A percentile compares a stretch with the other conserved stretches of the same genome.
Evolutionary conservation across 1,140 invertebrate species (phyloP).

Genomic region (Drosophila murphyi): DNA sequence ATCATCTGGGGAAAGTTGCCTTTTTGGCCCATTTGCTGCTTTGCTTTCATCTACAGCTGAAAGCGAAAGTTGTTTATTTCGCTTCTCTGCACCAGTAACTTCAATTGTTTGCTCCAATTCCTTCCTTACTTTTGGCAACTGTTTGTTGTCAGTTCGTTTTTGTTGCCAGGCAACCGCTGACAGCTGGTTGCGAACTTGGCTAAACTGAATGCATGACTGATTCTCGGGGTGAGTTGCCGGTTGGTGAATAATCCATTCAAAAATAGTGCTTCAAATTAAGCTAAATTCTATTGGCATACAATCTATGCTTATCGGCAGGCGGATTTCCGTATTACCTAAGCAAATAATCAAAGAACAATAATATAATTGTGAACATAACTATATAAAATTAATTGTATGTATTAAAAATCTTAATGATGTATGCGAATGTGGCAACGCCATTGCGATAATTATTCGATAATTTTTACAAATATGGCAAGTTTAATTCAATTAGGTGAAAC

Average conservation of each 20-base stretch:
- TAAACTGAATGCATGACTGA: slow-evolving; percentile 1
- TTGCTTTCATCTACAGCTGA: slow-evolving; percentile 16
- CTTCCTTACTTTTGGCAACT: slow-evolving; percentile 27
- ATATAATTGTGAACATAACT: no score
- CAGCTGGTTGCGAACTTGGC: slow-evolving; percentile 36
- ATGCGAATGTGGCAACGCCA: no score
- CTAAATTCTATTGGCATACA: no score
- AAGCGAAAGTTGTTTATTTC: slow-evolving; percentile 57
- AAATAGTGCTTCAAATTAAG: no score
- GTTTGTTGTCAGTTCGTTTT: slow-evolving; percentile 36
- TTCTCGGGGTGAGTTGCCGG: background rate
- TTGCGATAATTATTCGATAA: no score
- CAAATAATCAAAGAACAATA: no score
- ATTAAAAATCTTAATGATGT: no score
- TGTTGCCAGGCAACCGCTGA: slow-evolving; percentile 19
- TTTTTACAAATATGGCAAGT: no score
- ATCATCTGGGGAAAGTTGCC: slow-evolving; percentile 74
- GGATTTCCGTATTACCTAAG: no score
- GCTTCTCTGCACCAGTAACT: slow-evolving; percentile 30
- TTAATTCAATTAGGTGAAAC: no score
- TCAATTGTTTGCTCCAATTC: slow-evolving; percentile 44
- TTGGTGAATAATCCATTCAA: background rate
- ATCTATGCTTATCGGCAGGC: no score
- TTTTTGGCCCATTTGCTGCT: slow-evolving; percentile 59
- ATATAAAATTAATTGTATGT: no score